phyloP scores from a whole-genome alignment of 2,113 vertebrate genomes.

The Pagrus major region DNA sequence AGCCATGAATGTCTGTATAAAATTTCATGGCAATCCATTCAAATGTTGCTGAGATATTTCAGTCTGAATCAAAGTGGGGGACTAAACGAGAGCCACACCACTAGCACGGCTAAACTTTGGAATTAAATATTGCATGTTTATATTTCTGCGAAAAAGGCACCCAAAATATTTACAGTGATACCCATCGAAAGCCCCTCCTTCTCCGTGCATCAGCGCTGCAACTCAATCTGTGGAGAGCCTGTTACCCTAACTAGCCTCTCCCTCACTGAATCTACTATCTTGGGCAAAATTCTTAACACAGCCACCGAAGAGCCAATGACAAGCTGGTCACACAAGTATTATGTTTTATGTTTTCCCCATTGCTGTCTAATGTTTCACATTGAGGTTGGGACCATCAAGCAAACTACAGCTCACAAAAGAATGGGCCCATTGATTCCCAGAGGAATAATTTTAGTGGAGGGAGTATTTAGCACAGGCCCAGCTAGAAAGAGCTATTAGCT shows the following conservation, averaged over 20 bases:
- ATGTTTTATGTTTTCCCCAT: conserved; percentile 89
- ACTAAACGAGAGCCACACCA: not conserved
- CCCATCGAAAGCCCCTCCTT: conserved; percentile 45
- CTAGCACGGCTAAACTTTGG: not conserved
- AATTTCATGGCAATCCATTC: not conserved
- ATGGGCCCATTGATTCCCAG: conserved; percentile 88
- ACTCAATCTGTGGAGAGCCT: conserved; percentile 62
- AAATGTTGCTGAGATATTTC: conserved; percentile 6
- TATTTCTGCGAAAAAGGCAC: conserved; percentile 29
- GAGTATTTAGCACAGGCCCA: conserved; percentile 85
- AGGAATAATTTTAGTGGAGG: conserved; percentile 87
- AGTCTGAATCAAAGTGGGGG: not conserved
- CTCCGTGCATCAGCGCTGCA: conserved; percentile 51
- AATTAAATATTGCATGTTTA: conserved; percentile 46
- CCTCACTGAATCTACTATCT: conserved; percentile 80
- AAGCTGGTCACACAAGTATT: conserved; percentile 90
- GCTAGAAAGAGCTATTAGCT: conserved; percentile 85
- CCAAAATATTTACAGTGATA: conserved; percentile 68
- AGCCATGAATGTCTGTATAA: too few species aligned
- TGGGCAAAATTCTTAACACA: conserved; percentile 83
- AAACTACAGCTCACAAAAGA: conserved; percentile 86
- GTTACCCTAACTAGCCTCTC: conserved; percentile 63
- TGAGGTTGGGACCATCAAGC: conserved; percentile 85
- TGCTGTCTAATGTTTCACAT: conserved; percentile 88
- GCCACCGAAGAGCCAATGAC: conserved; percentile 84